Evolutionary conservation across 2,888 invertebrate species (phyloP).

Genomic region (Microctonus aethiopoides): DNA sequence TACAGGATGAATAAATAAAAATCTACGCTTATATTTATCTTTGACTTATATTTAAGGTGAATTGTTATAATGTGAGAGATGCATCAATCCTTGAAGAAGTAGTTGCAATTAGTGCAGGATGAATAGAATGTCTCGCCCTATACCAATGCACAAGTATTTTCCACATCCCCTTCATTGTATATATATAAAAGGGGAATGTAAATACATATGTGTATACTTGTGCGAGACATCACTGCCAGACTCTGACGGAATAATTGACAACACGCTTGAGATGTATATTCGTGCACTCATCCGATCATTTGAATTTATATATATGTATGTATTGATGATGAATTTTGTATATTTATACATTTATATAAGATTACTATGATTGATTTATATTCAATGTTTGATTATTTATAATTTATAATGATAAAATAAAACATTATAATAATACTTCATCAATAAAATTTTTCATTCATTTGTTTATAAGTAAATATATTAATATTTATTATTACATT

Average conservation of each 20-base stretch:
- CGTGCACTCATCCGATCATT: slow-evolving; percentile 17
- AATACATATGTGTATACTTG: not conserved
- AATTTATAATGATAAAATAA: too few relatives aligned
- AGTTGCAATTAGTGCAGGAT: slow-evolving; percentile 61
- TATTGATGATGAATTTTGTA: not conserved
- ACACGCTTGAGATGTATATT: slow-evolving; percentile 17
- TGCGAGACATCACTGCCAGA: slow-evolving; percentile 16
- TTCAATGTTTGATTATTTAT: too few relatives aligned
- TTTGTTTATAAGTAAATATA: too few relatives aligned
- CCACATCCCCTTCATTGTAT: not conserved
- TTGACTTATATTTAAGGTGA: slow-evolving; percentile 8
- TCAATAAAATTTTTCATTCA: too few relatives aligned
- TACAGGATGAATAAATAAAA: too few relatives aligned
- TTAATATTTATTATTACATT: too few relatives aligned
- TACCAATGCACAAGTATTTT: slow-evolving; percentile 1
- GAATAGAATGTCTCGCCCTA: slow-evolving; percentile 42
- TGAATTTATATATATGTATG: not conserved
- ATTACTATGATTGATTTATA: too few relatives aligned
- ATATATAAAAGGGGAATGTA: not conserved
- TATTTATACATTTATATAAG: too few relatives aligned
- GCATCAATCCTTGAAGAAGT: slow-evolving; percentile 54
- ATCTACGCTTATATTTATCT: not conserved
- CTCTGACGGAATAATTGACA: slow-evolving; percentile 25
- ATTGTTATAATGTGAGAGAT: slow-evolving; percentile 7
- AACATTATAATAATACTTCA: too few relatives aligned